These are phyloP conservation scores for Polydrusus pterygomalis DNA, from an alignment of 2,888 invertebrate species.

Conservation along the genomic window DNA sequence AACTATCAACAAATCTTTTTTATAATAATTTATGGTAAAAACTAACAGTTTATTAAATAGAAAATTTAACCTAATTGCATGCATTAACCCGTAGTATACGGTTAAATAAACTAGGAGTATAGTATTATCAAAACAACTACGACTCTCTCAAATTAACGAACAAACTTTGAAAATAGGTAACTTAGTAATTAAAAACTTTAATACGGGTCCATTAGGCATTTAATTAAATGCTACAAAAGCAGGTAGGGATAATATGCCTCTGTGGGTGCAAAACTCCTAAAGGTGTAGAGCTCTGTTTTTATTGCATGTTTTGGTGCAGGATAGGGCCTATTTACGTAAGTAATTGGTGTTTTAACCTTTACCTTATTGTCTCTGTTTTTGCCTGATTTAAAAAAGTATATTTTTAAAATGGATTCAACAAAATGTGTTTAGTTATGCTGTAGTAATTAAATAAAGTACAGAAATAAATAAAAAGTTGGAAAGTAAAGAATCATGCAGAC, in stretches of 20 bases:
- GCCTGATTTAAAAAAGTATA: background rate
- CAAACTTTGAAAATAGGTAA: slow-evolving; percentile 16
- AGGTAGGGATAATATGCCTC: background rate
- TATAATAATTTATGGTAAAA: no score
- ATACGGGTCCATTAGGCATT: slow-evolving; percentile 14
- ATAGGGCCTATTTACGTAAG: slow-evolving; percentile 5
- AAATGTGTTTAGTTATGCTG: no score
- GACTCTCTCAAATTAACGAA: background rate
- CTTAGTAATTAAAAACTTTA: slow-evolving; percentile 15
- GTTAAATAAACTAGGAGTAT: background rate
- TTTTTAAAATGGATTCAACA: no score
- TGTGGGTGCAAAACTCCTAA: background rate
- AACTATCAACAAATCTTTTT: no score
- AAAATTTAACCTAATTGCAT: no score
- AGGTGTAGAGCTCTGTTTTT: background rate
- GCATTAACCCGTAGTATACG: background rate
- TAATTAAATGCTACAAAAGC: slow-evolving; percentile 20
- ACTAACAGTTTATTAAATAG: no score
- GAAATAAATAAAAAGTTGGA: no score
- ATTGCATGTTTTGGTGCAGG: slow-evolving; percentile 13
- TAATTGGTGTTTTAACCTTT: slow-evolving; percentile 1
- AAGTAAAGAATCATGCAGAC: no score
- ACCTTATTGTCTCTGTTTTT: background rate
- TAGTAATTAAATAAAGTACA: no score
- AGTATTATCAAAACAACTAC: background rate